Evolutionary conservation across 2,113 vertebrate species (phyloP).

Genomic region (Rhea pennata): DNA sequence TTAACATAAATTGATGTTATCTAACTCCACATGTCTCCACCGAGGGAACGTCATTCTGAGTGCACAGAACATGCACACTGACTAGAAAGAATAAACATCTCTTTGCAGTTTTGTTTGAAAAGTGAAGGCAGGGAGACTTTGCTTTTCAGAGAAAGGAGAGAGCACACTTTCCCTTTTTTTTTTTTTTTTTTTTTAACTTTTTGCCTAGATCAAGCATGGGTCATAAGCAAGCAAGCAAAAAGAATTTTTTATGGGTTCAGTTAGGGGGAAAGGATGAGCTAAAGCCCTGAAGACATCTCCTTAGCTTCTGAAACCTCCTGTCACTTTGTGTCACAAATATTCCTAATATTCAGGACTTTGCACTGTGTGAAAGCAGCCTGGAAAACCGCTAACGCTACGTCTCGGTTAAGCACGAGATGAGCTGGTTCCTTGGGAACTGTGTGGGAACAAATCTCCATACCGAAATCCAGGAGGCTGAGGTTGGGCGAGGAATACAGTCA

Average conservation of each 20-base stretch:
- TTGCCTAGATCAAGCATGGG: neutral
- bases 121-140: neutral
- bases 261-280: neutral
- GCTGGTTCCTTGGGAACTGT: neutral
- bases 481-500: neutral
- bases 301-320: neutral
- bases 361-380: neutral
- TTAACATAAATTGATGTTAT: constrained; percentile 38
- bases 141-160: neutral
- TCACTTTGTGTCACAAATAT: neutral
- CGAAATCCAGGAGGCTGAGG: neutral
- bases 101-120: neutral
- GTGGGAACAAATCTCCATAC: neutral
- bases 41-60: neutral
- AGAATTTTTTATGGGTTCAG: neutral
- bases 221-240: neutral
- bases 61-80: neutral
- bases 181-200: neutral
- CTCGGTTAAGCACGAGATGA: neutral
- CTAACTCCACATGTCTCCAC: neutral
- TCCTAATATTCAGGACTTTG: neutral
- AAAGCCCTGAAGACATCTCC: neutral
- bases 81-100: constrained; percentile 14
- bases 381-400: neutral
- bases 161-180: neutral